A percentile compares a stretch with the other conserved stretches of the same genome.
Conservation (phyloP, 2,113 vertebrate genomes). For the rat (Rattus norvegicus) region DNA sequence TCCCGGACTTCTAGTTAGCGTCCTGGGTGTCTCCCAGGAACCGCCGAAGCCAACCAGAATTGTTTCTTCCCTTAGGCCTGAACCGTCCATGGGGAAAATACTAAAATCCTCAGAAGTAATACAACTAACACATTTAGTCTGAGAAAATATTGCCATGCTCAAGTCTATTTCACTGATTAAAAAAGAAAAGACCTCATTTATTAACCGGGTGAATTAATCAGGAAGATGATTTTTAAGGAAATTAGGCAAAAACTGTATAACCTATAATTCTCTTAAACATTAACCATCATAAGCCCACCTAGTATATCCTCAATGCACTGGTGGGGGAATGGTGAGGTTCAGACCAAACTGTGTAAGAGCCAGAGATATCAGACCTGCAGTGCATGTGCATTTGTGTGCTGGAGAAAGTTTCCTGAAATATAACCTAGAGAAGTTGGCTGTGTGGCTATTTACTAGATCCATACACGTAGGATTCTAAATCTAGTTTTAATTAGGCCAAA, state of each 20-base stretch:
- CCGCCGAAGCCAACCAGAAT: not conserved
- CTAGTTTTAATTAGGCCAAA: conserved; percentile 9
- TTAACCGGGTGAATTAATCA: not conserved
- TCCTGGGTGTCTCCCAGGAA: not conserved
- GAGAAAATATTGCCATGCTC: conserved; percentile 1
- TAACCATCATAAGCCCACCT: not conserved
- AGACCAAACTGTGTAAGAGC: not conserved
- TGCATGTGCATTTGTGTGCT: fast-evolving
- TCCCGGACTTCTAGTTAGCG: not conserved
- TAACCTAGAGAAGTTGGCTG: not conserved
- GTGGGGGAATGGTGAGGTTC: not conserved
- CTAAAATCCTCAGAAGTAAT: conserved; percentile 44
- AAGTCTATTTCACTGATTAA: conserved; percentile 1
- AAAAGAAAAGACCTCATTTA: not conserved
- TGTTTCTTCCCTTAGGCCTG: conserved; percentile 29
- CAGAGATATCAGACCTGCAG: not conserved
- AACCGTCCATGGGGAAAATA: not conserved
- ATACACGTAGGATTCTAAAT: conserved; percentile 21
- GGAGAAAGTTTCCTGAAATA: not conserved
- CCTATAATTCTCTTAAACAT: not conserved
- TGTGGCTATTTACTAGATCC: not conserved
- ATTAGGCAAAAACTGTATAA: not conserved
- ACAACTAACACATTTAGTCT: conserved; percentile 30
- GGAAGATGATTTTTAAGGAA: not conserved
- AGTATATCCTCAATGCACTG: not conserved